phyloP scores from a whole-genome alignment of 1,140 invertebrate genomes.

The Ceratosolen solmsi region DNA sequence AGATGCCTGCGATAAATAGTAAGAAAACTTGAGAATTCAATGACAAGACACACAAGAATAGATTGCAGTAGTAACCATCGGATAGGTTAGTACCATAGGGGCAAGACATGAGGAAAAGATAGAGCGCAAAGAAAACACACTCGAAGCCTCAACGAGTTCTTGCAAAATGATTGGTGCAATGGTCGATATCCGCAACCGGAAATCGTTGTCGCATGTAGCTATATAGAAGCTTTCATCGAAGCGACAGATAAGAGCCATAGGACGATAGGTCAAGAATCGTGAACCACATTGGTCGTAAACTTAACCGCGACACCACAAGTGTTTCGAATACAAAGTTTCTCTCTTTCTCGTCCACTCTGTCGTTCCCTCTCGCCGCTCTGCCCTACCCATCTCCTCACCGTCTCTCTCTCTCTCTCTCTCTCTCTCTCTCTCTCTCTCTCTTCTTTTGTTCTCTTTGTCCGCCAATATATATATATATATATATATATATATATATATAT shows the following conservation, averaged over 20 bases:
- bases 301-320: not conserved
- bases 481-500: no score
- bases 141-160: not conserved
- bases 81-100: not conserved
- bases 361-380: no score
- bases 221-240: not conserved
- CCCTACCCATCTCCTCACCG: no score
- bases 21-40: no score
- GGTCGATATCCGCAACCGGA: constrained; percentile 11
- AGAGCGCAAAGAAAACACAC: not conserved
- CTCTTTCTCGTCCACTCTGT: not conserved
- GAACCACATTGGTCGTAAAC: not conserved
- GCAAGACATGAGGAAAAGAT: not conserved
- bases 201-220: not conserved
- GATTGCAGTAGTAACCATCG: not conserved
- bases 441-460: no score
- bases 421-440: no score
- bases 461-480: no score
- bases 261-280: not conserved
- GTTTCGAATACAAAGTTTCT: not conserved
- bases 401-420: no score
- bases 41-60: no score
- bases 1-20: not conserved
- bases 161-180: not conserved
- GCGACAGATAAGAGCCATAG: constrained; percentile 2